A percentile compares a stretch with the other conserved stretches of the same genome.
phyloP scores from a whole-genome alignment of 2,113 vertebrate species.

The Dromaius novaehollandiae region DNA sequence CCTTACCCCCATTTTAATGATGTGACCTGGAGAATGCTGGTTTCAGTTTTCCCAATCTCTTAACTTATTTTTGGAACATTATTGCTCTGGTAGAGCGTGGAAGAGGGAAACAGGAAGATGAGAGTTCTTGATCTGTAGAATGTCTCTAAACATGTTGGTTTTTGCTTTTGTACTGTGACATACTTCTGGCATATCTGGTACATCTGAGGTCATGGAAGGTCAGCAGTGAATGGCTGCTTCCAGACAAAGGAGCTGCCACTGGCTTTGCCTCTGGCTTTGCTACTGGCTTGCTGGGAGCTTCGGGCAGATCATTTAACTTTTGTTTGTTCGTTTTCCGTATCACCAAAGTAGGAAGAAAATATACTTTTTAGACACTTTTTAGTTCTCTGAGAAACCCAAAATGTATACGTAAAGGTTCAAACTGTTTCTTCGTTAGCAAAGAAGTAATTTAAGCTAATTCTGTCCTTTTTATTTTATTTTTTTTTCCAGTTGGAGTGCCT shows the following conservation, averaged over 20 bases:
- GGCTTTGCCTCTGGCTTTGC: not conserved
- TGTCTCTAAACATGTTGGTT: not conserved
- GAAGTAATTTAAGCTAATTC: constrained; percentile 46
- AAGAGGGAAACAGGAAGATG: not conserved
- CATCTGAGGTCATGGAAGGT: not conserved
- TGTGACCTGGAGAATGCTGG: not conserved
- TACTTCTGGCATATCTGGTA: not conserved
- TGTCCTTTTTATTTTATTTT: not conserved
- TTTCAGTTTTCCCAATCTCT: not conserved
- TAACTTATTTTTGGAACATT: not conserved
- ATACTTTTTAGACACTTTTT: not conserved
- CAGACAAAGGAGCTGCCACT: not conserved
- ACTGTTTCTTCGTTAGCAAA: constrained; percentile 12
- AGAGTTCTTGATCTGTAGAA: not conserved
- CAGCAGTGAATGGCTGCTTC: not conserved
- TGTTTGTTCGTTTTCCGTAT: not conserved
- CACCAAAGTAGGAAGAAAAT: not conserved
- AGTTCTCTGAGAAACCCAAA: not conserved
- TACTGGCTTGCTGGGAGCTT: not conserved
- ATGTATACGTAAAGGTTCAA: not conserved
- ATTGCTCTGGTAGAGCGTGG: not conserved
- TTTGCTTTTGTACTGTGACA: not conserved
- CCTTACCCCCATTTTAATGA: not conserved
- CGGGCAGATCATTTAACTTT: not conserved
- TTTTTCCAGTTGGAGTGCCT: constrained; percentile 94